Evolutionary conservation across 2,888 invertebrate genomes (phyloP).

Genomic region (Nasonia oneida): DNA sequence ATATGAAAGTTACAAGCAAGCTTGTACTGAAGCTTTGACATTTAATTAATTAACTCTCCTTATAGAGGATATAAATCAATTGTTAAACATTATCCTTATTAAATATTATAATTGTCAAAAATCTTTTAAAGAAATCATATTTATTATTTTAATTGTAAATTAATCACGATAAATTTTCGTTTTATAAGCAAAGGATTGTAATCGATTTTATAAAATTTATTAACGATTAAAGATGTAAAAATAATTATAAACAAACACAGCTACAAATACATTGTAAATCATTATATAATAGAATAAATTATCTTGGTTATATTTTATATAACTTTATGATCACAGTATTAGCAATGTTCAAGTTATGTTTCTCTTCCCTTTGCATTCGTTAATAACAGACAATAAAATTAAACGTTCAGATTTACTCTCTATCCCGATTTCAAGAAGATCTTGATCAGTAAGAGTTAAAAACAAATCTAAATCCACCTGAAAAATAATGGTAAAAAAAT

Average conservation of each 20-base stretch:
- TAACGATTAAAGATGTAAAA: not conserved
- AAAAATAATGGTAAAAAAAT: constrained; percentile 50
- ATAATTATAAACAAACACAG: constrained; percentile 33
- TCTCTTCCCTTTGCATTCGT: constrained; percentile 64
- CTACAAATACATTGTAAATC: constrained; percentile 36
- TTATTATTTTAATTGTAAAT: not conserved
- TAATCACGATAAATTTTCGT: not conserved
- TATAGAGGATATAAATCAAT: not conserved
- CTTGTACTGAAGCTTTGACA: constrained; percentile 51
- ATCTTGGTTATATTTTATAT: constrained; percentile 31
- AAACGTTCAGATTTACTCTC: constrained; percentile 69
- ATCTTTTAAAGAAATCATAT: not conserved
- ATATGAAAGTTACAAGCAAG: constrained; percentile 55
- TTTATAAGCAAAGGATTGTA: not conserved
- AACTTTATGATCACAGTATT: constrained; percentile 26
- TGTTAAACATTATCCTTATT: not conserved
- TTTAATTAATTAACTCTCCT: constrained; percentile 40
- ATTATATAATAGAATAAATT: constrained; percentile 19
- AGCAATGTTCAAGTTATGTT: constrained; percentile 19
- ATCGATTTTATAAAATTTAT: constrained; percentile 24
- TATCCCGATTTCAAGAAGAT: constrained; percentile 75
- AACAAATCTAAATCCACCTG: constrained; percentile 76
- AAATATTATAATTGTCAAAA: not conserved
- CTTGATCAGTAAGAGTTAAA: constrained; percentile 71
- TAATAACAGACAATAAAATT: constrained; percentile 68